Conservation (phyloP, 2,888 invertebrate species). For the Oxytorus armatus region DNA sequence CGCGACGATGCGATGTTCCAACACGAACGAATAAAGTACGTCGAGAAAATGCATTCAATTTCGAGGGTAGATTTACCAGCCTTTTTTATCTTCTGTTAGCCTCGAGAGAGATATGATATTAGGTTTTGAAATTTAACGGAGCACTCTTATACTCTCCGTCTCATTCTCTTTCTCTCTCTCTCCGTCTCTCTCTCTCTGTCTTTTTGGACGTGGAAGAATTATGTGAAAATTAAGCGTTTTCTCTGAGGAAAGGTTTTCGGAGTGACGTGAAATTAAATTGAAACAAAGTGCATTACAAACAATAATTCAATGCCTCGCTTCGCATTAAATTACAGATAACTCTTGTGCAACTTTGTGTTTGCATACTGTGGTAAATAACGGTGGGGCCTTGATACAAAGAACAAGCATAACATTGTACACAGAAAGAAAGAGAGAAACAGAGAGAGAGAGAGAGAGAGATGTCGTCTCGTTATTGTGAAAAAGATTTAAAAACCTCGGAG, state of each 20-base stretch:
- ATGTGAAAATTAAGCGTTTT: conserved; percentile 41
- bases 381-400: conserved; percentile 10
- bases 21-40: conserved; percentile 35
- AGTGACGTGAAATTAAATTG: conserved; percentile 50
- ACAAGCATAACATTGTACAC: conserved; percentile 4
- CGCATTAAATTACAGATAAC: conserved; percentile 35
- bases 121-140: conserved; percentile 52
- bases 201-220: conserved; percentile 8
- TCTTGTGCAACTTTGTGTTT: conserved; percentile 8
- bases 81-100: conserved; percentile 30
- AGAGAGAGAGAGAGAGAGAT: too few species aligned
- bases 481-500: conserved; percentile 16
- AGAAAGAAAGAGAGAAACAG: too few species aligned
- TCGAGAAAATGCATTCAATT: conserved; percentile 58
- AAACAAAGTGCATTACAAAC: conserved; percentile 46
- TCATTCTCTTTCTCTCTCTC: not conserved
- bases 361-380: conserved; percentile 30
- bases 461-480: conserved; percentile 28
- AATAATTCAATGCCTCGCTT: conserved; percentile 52
- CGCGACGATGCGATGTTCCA: conserved; percentile 20
- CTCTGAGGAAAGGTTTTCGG: conserved; percentile 8
- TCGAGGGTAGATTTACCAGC: conserved; percentile 44
- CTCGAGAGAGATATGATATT: conserved; percentile 40
- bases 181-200: conserved; percentile 6
- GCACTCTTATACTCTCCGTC: conserved; percentile 2